Evolutionary conservation across 2,888 invertebrate species (phyloP).

Genomic region (Ennomos quercinarius): DNA sequence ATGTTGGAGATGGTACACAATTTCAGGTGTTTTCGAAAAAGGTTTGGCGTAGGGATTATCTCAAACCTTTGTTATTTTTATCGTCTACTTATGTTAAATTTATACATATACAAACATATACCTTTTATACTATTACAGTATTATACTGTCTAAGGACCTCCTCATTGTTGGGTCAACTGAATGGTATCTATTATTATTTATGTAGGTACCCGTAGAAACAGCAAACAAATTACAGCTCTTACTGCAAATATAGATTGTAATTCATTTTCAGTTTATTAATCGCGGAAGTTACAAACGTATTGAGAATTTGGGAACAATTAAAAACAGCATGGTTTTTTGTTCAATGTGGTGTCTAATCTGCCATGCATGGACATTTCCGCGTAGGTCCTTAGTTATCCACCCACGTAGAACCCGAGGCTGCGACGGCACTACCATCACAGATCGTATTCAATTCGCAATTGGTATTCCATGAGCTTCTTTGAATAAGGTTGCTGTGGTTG

Average conservation of each 20-base stretch:
- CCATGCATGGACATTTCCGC: conserved; percentile 68
- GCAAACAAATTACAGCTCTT: too few relatives aligned
- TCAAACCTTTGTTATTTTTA: too few relatives aligned
- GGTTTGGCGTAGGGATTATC: too few relatives aligned
- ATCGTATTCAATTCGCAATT: conserved; percentile 59
- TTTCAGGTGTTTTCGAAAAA: too few relatives aligned
- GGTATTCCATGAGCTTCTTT: conserved; percentile 67
- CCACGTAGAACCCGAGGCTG: conserved; percentile 78
- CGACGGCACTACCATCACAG: conserved; percentile 54
- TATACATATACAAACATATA: too few relatives aligned
- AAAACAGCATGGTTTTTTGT: conserved; percentile 51
- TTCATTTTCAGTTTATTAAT: conserved; percentile 14
- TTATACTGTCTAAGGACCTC: too few relatives aligned
- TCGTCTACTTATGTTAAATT: too few relatives aligned
- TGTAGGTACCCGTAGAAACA: too few relatives aligned
- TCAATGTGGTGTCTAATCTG: conserved; percentile 51
- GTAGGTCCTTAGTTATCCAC: conserved; percentile 73
- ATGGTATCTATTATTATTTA: too few relatives aligned
- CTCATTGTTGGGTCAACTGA: too few relatives aligned
- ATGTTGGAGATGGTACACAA: too few relatives aligned
- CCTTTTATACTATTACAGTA: too few relatives aligned
- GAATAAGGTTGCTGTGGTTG: conserved; percentile 53
- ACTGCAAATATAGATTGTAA: not conserved
- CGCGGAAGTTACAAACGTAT: conserved; percentile 46
- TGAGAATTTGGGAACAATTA: conserved; percentile 43